phyloP scores from a whole-genome alignment of 1,140 invertebrate species.

The Aphelinus certus region DNA sequence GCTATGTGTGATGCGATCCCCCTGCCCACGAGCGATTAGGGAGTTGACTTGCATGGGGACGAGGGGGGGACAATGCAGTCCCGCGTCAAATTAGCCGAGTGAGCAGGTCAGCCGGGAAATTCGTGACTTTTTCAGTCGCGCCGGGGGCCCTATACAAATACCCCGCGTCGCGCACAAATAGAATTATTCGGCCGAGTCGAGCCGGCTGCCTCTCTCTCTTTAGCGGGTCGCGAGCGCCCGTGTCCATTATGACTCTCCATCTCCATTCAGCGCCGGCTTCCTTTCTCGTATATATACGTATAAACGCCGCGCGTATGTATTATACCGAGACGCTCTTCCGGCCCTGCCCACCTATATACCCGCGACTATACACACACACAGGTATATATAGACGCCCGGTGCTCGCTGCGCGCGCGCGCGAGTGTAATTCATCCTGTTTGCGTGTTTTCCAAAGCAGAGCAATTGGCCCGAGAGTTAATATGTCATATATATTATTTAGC shows the following conservation, averaged over 20 bases:
- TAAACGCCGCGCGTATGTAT: no score
- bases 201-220: slow-evolving; percentile 31
- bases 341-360: slow-evolving; percentile 6
- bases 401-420: neutral
- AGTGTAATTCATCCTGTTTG: slow-evolving; percentile 15
- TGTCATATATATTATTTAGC: no score
- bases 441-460: neutral
- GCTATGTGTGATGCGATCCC: no score
- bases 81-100: slow-evolving; percentile 57
- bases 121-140: slow-evolving; percentile 43
- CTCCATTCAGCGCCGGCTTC: no score
- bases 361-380: neutral
- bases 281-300: slow-evolving; percentile 7
- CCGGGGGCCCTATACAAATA: slow-evolving; percentile 33
- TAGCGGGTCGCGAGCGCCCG: neutral
- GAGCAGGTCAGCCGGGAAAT: slow-evolving; percentile 54
- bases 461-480: no score
- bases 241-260: slow-evolving; percentile 51
- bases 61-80: slow-evolving; percentile 45
- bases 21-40: no score
- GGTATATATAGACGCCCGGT: no score
- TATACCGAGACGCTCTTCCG: neutral
- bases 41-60: no score
- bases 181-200: neutral
- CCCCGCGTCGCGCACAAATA: neutral